Evolutionary conservation across 2,888 invertebrate species (phyloP), one percentile per base, ranked within the genome.

Genomic region (Cerastis rubricosa): DNA sequence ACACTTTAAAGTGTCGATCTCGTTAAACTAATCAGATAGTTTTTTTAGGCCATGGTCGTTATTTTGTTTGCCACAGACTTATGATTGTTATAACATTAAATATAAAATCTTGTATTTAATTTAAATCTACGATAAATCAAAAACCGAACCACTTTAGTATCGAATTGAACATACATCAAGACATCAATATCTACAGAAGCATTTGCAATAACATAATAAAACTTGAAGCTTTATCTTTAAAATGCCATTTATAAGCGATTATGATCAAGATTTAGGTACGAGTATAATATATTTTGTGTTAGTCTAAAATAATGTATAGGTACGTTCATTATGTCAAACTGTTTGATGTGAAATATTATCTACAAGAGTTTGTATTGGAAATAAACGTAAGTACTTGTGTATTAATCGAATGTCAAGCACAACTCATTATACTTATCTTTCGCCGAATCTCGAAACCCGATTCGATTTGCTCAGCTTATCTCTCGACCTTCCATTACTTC

Each of bases 381-480:
- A 74, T 47, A 11, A n/a, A 71, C 61, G n/a, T n/a, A n/a, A n/a
- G 17, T 67, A 63, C 35, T 63, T 47, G 17, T 11, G 68, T 63
- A 65, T 65, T 80, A 71, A 84, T 82, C 54, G 43, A 74, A 84
- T 84, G 71, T 74, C 71, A 80, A 83, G 75, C 45, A 35, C 61
- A 72, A 63, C 40, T 70, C 69, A 80, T 74, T 72, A 74, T 69
- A 73, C 25, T 69, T 40, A 68, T 57, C 49, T 25, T 51, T 67
- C n/a, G 29, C 22, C 54, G 47, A n/a, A 61, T 75, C 71, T 71
- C 14, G 49, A 51, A 68, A 69, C 68, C 22, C 49, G 63, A 80
- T 83, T 72, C 71, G 63, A 85, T 85, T 76, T 45, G 4, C 45
- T 29, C 64, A 29, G 70, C 59, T 80, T 73, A 81, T 76, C 74